These are phyloP conservation scores for Lucifuga dentata DNA, from an alignment of 2,113 vertebrate genomes.

Conservation along the genomic window DNA sequence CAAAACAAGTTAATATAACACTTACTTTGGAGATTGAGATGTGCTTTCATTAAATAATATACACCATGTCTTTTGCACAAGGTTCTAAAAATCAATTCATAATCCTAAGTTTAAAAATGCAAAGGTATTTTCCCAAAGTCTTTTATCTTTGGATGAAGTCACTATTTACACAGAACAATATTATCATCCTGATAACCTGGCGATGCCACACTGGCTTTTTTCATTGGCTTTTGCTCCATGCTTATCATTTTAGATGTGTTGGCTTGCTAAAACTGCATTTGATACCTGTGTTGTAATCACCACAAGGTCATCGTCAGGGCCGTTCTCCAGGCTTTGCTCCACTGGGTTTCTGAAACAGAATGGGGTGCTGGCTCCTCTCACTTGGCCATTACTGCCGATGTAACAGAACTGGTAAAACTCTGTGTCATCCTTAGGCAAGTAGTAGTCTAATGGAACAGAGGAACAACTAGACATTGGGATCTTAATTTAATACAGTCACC, in stretches of 20 bases:
- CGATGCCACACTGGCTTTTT: no score
- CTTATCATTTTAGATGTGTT: background rate
- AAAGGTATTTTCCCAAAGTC: no score
- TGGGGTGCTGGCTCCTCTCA: conserved; percentile 83
- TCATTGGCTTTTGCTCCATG: background rate
- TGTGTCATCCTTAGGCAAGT: conserved; percentile 81
- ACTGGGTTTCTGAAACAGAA: conserved; percentile 75
- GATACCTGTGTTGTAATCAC: conserved; percentile 83
- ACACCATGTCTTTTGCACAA: background rate
- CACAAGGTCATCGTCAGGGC: conserved; percentile 74
- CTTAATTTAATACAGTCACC: no score
- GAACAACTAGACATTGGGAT: background rate
- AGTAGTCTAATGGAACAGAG: conserved; percentile 73
- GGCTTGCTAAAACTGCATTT: background rate
- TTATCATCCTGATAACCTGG: no score
- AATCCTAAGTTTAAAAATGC: background rate
- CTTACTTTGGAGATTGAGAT: conserved; percentile 17
- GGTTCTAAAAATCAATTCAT: background rate
- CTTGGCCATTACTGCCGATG: conserved; percentile 72
- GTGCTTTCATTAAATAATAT: background rate
- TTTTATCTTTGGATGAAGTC: background rate
- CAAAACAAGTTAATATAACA: conserved; percentile 12
- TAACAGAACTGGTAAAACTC: conserved; percentile 88
- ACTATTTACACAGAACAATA: background rate
- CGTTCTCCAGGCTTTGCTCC: conserved; percentile 58